Evolutionary conservation across 2,797 vertebrate genomes (phyloP), one percentile per base, ranked within the genome.

Genomic region (Crenichthys baileyi): DNA sequence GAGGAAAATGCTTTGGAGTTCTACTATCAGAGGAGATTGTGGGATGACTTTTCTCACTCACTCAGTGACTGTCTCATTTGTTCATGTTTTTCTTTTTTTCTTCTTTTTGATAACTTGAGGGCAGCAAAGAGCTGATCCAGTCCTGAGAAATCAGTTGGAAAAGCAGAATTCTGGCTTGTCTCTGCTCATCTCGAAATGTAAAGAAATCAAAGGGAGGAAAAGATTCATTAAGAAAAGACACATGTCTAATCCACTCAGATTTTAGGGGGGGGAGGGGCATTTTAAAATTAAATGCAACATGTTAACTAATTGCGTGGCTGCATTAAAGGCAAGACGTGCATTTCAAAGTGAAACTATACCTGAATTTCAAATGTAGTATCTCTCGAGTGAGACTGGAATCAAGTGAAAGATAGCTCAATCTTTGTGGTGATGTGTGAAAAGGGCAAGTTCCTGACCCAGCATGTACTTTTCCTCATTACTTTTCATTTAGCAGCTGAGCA

Each of bases 201-300:
- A 53, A 44, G 85, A 82, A 90, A 93, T 92, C 90, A 92, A 93
- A 93, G 89, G 74, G 83, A 80, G 20, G 76, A 86, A 87, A 83
- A 80, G 88, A 74, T 87, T 93, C 91, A 91, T 93, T 94, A 95
- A 94, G 94, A 90, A 90, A 93, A 83, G 77, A 86, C 81, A 58
- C n/a, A 60, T 89, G 85, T 89, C 78, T 86, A 88, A 93, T 94
- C 82, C 87, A 88, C 88, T 91, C 78, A 73, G 85, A 16, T 26
- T 70, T 48, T 68, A 26, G 82, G 82, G 86, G 79, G 48, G 80
- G 26, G 18, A 36, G n/a, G n/a, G 7, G 7, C 18, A 2, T 24
- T 79, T 70, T 77, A 80, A 93, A 93, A 94, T 94, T 88, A 92
- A 94, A 95, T 92, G 89, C 92, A 93, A 90, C 94, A 88, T 55